Percentiles rank a stretch among this genome's conserved stretches.
These are phyloP conservation scores for Sinelater perroti DNA, from an alignment of 2,888 invertebrate genomes.

Conservation along the genomic window DNA sequence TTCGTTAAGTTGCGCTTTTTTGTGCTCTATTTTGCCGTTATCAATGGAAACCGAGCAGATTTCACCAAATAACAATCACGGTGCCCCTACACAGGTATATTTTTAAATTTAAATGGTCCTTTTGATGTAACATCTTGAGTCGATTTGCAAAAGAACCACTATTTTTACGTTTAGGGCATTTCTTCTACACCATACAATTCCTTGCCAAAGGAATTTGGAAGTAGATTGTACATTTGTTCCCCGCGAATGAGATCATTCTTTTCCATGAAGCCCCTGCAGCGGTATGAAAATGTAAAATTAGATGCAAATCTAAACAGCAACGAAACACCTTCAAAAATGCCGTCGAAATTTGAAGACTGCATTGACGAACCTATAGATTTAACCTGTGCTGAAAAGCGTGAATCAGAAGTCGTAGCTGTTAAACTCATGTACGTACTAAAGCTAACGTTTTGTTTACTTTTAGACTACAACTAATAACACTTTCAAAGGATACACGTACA, in stretches of 20 bases:
- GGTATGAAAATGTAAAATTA: neutral
- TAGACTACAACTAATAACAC: too few species aligned
- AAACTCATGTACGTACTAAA: too few species aligned
- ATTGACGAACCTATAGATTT: slow-evolving; percentile 41
- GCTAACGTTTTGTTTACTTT: too few species aligned
- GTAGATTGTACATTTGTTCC: neutral
- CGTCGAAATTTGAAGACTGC: neutral
- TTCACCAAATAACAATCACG: slow-evolving; percentile 37
- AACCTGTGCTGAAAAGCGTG: slow-evolving; percentile 30
- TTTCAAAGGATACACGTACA: too few species aligned
- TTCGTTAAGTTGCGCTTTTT: too few species aligned
- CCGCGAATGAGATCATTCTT: neutral
- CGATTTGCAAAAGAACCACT: too few species aligned
- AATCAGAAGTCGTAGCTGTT: too few species aligned
- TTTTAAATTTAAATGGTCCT: too few species aligned
- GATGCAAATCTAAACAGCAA: neutral
- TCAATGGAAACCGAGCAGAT: slow-evolving; percentile 42
- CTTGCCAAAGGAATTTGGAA: neutral
- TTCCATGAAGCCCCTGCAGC: neutral
- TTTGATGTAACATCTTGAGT: too few species aligned
- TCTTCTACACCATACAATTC: neutral
- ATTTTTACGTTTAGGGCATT: too few species aligned
- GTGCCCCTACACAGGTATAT: slow-evolving; percentile 20
- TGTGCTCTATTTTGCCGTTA: slow-evolving; percentile 18
- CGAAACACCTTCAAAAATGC: neutral